Evolutionary conservation across 2,888 invertebrate genomes (phyloP).

Genomic region (Lampropteryx suffumata): DNA sequence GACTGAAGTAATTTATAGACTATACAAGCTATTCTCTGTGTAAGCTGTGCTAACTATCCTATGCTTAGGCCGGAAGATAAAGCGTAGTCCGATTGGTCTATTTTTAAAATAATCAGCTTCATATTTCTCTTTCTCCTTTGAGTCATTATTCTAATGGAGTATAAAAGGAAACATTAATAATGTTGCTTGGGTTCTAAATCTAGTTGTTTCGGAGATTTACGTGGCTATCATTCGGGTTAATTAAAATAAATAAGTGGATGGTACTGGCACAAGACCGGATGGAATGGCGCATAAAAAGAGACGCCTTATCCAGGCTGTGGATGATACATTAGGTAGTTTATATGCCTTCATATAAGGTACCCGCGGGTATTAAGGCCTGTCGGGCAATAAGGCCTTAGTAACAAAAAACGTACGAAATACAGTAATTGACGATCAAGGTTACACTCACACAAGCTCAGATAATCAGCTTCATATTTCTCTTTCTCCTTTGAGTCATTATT

Average conservation of each 20-base stretch:
- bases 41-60: constrained; percentile 1
- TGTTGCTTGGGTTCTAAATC: constrained; percentile 22
- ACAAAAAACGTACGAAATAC: too few species aligned
- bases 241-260: constrained; percentile 7
- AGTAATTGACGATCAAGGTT: too few species aligned
- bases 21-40: not conserved
- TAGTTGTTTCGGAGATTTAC: constrained; percentile 22
- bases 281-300: too few species aligned
- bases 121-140: constrained; percentile 26
- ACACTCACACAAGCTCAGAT: too few species aligned
- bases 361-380: too few species aligned
- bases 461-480: constrained; percentile 29
- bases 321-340: too few species aligned
- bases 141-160: constrained; percentile 30
- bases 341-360: too few species aligned
- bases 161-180: constrained; percentile 33
- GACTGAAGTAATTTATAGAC: not conserved
- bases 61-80: constrained; percentile 34
- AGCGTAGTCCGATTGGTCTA: constrained; percentile 42
- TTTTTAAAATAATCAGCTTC: constrained; percentile 33
- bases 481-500: constrained; percentile 25
- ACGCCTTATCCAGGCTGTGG: too few species aligned
- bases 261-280: too few species aligned
- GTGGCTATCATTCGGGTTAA: too few species aligned
- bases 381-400: too few species aligned